Percentiles rank a stretch among this genome's conserved stretches.
phyloP scores from a whole-genome alignment of 2,888 invertebrate genomes.

The Folsomia manolachei region DNA sequence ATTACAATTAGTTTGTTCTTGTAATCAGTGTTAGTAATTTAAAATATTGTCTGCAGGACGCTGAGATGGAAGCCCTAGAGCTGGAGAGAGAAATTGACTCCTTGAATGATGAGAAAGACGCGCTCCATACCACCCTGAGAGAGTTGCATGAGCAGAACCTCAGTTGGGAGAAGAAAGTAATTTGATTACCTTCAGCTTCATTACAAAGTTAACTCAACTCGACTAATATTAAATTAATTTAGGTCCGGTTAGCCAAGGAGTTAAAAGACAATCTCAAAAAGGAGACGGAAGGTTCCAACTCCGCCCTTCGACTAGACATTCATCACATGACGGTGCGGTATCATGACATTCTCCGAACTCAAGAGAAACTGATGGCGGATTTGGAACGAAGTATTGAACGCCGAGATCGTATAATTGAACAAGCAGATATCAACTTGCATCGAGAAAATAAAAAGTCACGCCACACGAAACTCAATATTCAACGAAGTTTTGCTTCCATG shows the following conservation, averaged over 20 bases:
- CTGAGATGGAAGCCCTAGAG: slow-evolving; percentile 66
- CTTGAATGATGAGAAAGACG: slow-evolving; percentile 65
- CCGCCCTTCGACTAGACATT: slow-evolving; percentile 44
- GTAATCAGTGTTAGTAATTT: no score
- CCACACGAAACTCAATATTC: slow-evolving; percentile 58
- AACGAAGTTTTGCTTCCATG: slow-evolving; percentile 62
- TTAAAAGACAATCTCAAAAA: slow-evolving; percentile 66
- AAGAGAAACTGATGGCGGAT: slow-evolving; percentile 63
- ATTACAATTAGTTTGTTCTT: no score
- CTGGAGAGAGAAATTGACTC: slow-evolving; percentile 67
- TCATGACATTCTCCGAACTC: slow-evolving; percentile 59
- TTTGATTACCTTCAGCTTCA: not conserved
- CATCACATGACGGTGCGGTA: slow-evolving; percentile 53
- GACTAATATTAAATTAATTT: no score
- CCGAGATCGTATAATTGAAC: slow-evolving; percentile 64
- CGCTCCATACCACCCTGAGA: slow-evolving; percentile 64
- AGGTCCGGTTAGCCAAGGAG: slow-evolving; percentile 67
- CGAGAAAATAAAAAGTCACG: slow-evolving; percentile 56
- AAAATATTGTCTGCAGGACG: slow-evolving; percentile 58
- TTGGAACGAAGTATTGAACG: slow-evolving; percentile 65
- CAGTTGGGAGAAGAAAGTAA: slow-evolving; percentile 73
- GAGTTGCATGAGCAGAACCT: slow-evolving; percentile 59
- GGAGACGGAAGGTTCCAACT: slow-evolving; percentile 55
- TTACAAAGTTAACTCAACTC: no score
- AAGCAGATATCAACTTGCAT: slow-evolving; percentile 61